phyloP scores from a whole-genome alignment of 1,140 invertebrate genomes.

The Coenobita brevimanus region DNA sequence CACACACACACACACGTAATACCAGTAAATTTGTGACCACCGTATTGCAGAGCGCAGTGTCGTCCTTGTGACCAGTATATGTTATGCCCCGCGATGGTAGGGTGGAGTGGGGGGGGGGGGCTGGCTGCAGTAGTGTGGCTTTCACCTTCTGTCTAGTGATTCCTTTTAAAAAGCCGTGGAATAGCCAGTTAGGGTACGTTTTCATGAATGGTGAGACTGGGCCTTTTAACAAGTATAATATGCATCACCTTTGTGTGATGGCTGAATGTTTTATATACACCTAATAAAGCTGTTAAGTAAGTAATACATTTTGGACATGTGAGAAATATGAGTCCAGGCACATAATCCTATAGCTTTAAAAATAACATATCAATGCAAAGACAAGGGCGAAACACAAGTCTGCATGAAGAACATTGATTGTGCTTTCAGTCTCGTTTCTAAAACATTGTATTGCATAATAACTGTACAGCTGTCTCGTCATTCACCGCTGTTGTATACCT shows the following conservation, averaged over 20 bases:
- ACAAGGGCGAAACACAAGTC: slow-evolving; percentile 48
- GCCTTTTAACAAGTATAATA: slow-evolving; percentile 40
- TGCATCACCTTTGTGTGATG: slow-evolving; percentile 37
- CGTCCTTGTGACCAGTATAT: too few relatives aligned
- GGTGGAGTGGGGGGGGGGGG: too few relatives aligned
- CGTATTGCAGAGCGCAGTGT: too few relatives aligned
- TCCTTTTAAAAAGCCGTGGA: slow-evolving; percentile 47
- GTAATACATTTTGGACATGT: slow-evolving; percentile 34
- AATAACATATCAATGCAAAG: slow-evolving; percentile 55
- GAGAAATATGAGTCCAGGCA: slow-evolving; percentile 29
- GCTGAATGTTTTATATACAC: slow-evolving; percentile 29
- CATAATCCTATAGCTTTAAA: slow-evolving; percentile 50
- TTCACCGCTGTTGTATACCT: slow-evolving; percentile 14
- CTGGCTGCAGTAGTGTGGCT: too few relatives aligned
- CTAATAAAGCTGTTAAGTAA: slow-evolving; percentile 43
- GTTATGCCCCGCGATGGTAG: too few relatives aligned
- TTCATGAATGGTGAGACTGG: slow-evolving; percentile 28
- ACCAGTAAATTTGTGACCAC: too few relatives aligned
- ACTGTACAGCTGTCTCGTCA: slow-evolving; percentile 43
- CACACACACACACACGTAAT: too few relatives aligned
- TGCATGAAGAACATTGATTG: slow-evolving; percentile 34
- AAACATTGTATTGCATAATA: slow-evolving; percentile 49
- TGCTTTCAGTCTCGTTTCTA: slow-evolving; percentile 39
- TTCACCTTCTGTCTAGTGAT: slow-evolving; percentile 39
- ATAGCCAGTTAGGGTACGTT: slow-evolving; percentile 36